Evolutionary conservation across 1,140 invertebrate species (phyloP), one percentile per base, ranked within the genome.

Genomic region (Contarinia nasturtii): DNA sequence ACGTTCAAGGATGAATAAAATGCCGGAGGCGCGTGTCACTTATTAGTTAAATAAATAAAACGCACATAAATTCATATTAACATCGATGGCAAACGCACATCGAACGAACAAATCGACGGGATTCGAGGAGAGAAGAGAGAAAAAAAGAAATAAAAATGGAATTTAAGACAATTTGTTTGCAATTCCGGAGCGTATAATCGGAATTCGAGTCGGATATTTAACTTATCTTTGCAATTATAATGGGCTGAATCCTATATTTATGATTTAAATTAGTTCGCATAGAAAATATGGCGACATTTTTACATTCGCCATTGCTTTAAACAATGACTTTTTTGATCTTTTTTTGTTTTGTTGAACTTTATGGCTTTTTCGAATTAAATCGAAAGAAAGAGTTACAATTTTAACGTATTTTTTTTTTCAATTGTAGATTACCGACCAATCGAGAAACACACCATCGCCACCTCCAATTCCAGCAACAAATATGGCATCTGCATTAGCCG

Each of bases 401-500:
- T 27, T 27, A 10, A 27, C 27, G 27, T 10, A 27, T 27, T 15
- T 40, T 40, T 14, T 18, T 40, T n/a, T 40, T 43, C 3, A 15
- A 7, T 14, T 11, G 14, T 33, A 44, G 43, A n/a, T 44, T 14
- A 27, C 43, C 7, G 43, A 44, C 12, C 18, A 19, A 15, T 27
- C 21, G 12, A 22, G 43, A 33, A 19, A 33, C 12, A 44, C 43
- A 22, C 43, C 43, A 19, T 44, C 43, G 3, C 43, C 43, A 27
- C 7, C 21, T 20, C 8, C 21, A 12, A 15, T 11, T 8, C 21
- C 10, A 22, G 8, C 20, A 33, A 27, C 43, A 11, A 33, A 22
- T 33, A 19, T 44, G 18, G 21, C 20, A 27, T 44, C 47, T 8
- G 42, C 48, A 11, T 36, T 55, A 19, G 49, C 52, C 4, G 51